These are phyloP conservation scores for Acrocephalus kingi DNA, from an alignment of 2,113 vertebrate genomes.

Conservation along the genomic window DNA sequence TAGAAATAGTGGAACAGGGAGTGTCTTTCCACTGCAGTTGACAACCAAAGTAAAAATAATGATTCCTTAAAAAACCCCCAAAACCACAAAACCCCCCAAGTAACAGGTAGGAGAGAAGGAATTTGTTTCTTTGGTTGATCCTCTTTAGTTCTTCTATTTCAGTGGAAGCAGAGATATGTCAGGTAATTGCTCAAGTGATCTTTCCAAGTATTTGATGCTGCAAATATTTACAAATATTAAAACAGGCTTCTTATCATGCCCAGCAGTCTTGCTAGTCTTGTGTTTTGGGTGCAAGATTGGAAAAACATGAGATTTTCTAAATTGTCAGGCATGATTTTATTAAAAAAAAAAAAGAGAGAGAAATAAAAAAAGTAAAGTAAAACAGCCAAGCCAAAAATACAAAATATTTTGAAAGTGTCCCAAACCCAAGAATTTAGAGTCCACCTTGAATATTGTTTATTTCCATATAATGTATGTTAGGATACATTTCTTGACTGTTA, in stretches of 20 bases:
- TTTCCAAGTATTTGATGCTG: not conserved
- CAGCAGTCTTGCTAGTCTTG: not conserved
- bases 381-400: not conserved
- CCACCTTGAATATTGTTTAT: not conserved
- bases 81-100: not conserved
- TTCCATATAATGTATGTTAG: not conserved
- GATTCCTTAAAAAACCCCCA: not conserved
- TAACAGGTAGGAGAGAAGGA: not conserved
- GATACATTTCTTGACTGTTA: not conserved
- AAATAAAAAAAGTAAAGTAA: not conserved
- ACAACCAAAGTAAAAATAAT: not conserved
- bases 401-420: not conserved
- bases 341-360: not conserved
- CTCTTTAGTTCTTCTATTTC: not conserved
- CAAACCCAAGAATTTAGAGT: not conserved
- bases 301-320: not conserved
- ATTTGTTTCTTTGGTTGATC: not conserved
- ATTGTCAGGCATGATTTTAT: not conserved
- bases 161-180: not conserved
- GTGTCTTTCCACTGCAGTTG: not conserved
- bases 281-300: not conserved
- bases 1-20: not conserved
- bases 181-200: not conserved
- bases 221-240: not conserved
- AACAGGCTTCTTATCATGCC: not conserved